phyloP scores from a whole-genome alignment of 2,113 vertebrate genomes.

The Thamnaconus septentrionalis region DNA sequence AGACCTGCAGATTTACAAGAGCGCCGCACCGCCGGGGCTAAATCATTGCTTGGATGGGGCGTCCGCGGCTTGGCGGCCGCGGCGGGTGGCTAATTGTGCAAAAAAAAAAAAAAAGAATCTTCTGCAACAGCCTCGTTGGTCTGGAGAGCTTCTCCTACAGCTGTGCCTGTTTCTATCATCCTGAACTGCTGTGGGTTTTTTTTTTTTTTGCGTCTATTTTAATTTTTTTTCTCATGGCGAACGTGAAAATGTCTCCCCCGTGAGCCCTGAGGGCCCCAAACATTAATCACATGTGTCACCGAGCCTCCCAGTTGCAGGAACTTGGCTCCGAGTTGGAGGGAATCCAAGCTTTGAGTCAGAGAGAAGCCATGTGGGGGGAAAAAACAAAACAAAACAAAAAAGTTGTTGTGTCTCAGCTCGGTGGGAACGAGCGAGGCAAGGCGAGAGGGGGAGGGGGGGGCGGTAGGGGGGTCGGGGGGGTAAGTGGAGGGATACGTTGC shows the following conservation, averaged over 20 bases:
- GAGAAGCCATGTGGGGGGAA: constrained; percentile 4
- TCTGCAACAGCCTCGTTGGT: too few species aligned
- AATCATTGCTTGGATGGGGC: constrained; percentile 38
- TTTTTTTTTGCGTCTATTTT: too few species aligned
- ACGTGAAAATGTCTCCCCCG: constrained; percentile 31
- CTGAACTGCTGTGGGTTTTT: too few species aligned
- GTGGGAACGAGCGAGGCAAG: background rate
- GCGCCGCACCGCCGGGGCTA: constrained; percentile 30
- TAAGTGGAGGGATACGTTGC: too few species aligned
- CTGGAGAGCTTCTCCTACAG: too few species aligned
- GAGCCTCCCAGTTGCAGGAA: constrained; percentile 3
- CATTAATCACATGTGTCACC: constrained; percentile 34
- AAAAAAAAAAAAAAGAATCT: too few species aligned
- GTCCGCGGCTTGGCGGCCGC: background rate
- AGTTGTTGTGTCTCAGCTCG: constrained; percentile 16
- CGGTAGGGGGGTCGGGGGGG: background rate
- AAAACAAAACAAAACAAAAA: constrained; percentile 3
- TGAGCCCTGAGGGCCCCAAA: constrained; percentile 24
- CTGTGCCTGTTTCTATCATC: too few species aligned
- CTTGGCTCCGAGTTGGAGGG: background rate
- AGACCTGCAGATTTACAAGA: constrained; percentile 50
- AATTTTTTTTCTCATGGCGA: constrained; percentile 5
- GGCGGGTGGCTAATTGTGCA: background rate
- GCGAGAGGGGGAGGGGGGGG: constrained; percentile 5
- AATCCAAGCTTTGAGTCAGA: constrained; percentile 12